Conservation (phyloP, 2,888 invertebrate species). For the Elysia crispata region DNA sequence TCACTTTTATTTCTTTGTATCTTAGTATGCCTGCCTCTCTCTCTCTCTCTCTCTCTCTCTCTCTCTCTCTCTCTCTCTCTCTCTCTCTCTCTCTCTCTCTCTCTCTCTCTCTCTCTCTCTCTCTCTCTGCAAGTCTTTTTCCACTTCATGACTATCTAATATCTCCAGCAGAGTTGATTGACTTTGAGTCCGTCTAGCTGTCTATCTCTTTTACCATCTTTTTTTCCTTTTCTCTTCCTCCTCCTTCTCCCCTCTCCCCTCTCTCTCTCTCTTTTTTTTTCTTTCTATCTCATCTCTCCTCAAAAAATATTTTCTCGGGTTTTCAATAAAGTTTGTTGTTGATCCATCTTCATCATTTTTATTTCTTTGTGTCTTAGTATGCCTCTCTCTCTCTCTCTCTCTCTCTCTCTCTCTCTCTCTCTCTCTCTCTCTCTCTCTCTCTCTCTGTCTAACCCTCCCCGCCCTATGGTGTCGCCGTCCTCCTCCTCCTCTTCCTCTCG, state of each 20-base stretch:
- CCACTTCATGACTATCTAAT: background rate
- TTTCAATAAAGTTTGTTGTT: too few relatives aligned
- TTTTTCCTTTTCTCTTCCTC: too few relatives aligned
- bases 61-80: too few relatives aligned
- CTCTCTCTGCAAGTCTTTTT: too few relatives aligned
- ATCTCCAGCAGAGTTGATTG: background rate
- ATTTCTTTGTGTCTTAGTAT: background rate
- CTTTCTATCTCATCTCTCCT: background rate
- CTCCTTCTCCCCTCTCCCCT: background rate
- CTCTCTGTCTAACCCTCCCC: background rate
- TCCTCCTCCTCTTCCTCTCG: background rate
- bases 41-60: too few relatives aligned
- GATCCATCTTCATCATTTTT: background rate
- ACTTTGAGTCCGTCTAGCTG: background rate
- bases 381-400: background rate
- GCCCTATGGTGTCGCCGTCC: background rate
- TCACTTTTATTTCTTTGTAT: too few relatives aligned
- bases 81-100: too few relatives aligned
- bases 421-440: conserved; percentile 6
- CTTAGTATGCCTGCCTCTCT: too few relatives aligned
- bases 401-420: background rate
- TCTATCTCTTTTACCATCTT: background rate
- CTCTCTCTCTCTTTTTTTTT: background rate
- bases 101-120: too few relatives aligned
- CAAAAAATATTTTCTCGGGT: too few relatives aligned